phyloP scores from a whole-genome alignment of 2,888 invertebrate genomes.

The Microctonus brassicae region DNA sequence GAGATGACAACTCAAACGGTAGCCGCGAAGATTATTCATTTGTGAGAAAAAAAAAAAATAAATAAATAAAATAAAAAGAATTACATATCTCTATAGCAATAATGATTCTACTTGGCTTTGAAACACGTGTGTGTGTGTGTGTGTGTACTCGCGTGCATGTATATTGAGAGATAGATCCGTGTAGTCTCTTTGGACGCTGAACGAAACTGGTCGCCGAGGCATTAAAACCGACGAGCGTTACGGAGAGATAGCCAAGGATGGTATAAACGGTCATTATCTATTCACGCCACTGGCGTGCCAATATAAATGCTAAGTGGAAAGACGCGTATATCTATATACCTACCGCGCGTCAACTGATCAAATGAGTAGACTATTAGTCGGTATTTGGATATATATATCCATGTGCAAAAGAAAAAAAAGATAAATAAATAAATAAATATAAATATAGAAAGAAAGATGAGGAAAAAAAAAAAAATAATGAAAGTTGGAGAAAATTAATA shows the following conservation, averaged over 20 bases:
- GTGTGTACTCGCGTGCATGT: conserved; percentile 8
- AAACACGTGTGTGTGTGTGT: no score
- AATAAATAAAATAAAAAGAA: background rate
- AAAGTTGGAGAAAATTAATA: background rate
- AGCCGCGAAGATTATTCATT: conserved; percentile 5
- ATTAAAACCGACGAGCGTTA: conserved; percentile 32
- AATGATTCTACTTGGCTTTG: no score
- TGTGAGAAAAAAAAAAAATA: conserved; percentile 2
- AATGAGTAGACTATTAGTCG: conserved; percentile 22
- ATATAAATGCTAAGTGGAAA: conserved; percentile 57
- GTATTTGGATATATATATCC: conserved; percentile 7
- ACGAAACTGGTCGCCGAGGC: conserved; percentile 24
- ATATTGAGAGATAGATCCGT: no score
- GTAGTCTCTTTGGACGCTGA: conserved; percentile 30
- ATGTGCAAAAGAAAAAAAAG: background rate
- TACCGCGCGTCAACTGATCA: conserved; percentile 38
- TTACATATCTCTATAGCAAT: background rate
- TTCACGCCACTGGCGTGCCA: conserved; percentile 57
- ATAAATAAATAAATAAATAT: background rate
- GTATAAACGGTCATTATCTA: conserved; percentile 59
- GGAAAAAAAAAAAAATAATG: background rate
- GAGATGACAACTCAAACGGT: conserved; percentile 13
- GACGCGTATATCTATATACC: conserved; percentile 43
- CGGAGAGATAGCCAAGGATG: conserved; percentile 43
- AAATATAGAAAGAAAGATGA: no score